phyloP scores from a whole-genome alignment of 2,888 invertebrate species.

The Amaurobius ferox region DNA sequence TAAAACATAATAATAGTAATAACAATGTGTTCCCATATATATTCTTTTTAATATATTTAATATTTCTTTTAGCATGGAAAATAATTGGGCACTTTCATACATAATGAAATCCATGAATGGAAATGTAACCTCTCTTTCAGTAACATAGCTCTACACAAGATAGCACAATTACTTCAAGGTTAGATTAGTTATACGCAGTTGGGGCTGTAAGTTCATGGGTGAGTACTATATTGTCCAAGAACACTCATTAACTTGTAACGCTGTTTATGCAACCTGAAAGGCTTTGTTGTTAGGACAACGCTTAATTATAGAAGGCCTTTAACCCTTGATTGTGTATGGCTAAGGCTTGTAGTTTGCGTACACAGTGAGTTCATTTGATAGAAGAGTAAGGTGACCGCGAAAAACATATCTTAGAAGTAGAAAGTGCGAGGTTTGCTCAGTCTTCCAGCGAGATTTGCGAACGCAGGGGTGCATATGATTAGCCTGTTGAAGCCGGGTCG shows the following conservation, averaged over 20 bases:
- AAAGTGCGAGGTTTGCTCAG: constrained; percentile 31
- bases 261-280: constrained; percentile 44
- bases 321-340: constrained; percentile 33
- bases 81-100: no score
- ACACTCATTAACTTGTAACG: constrained; percentile 50
- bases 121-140: no score
- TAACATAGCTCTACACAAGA: no score
- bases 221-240: neutral
- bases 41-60: no score
- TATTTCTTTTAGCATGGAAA: no score
- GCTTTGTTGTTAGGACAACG: constrained; percentile 48
- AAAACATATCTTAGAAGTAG: constrained; percentile 45
- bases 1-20: no score
- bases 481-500: constrained; percentile 57
- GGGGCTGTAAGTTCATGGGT: neutral
- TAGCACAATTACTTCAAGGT: no score
- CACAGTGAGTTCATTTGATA: constrained; percentile 21
- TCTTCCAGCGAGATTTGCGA: constrained; percentile 22
- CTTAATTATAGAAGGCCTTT: constrained; percentile 49
- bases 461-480: constrained; percentile 59
- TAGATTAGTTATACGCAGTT: no score
- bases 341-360: constrained; percentile 24
- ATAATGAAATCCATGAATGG: no score
- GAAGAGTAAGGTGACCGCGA: constrained; percentile 41
- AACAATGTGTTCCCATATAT: no score